These are phyloP conservation scores for Pilophorus perplexus DNA, from an alignment of 2,888 invertebrate species.

Conservation along the genomic window DNA sequence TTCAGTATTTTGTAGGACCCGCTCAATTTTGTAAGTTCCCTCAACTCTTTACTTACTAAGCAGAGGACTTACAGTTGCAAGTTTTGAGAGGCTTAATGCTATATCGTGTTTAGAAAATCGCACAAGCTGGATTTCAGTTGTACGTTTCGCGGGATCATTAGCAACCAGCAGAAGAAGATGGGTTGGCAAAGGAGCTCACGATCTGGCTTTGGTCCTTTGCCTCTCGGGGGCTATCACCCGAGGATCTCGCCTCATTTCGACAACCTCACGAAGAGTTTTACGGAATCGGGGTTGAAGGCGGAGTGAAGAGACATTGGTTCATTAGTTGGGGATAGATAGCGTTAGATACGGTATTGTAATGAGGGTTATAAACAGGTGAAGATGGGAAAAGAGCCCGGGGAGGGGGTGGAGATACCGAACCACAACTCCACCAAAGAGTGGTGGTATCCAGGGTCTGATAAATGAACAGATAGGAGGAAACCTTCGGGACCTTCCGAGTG, in stretches of 20 bases:
- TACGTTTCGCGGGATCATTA: too few relatives aligned
- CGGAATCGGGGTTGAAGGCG: conserved; percentile 29
- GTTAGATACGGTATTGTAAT: conserved; percentile 39
- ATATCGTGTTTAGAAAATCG: too few relatives aligned
- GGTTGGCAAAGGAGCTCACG: conserved; percentile 2
- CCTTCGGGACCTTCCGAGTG: conserved; percentile 25
- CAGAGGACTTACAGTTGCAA: too few relatives aligned
- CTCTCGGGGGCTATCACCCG: background rate
- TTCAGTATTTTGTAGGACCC: too few relatives aligned
- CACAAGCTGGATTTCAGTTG: too few relatives aligned
- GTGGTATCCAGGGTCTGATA: conserved; percentile 36
- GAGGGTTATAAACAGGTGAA: conserved; percentile 39
- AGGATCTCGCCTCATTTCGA: conserved; percentile 30
- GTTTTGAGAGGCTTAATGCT: too few relatives aligned
- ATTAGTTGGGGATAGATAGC: conserved; percentile 38
- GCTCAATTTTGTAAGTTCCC: too few relatives aligned
- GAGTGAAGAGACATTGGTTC: conserved; percentile 39
- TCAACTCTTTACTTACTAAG: too few relatives aligned
- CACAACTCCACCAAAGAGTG: conserved; percentile 12
- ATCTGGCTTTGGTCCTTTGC: conserved; percentile 13
- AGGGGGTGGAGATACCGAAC: conserved; percentile 13
- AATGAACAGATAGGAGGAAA: conserved; percentile 45
- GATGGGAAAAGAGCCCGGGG: background rate
- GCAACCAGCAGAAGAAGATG: conserved; percentile 10
- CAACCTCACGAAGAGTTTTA: conserved; percentile 35